Percentiles rank a stretch among this genome's conserved stretches.
These are phyloP conservation scores for Cheilosia vulpina DNA, from an alignment of 2,888 invertebrate genomes.

Conservation along the genomic window DNA sequence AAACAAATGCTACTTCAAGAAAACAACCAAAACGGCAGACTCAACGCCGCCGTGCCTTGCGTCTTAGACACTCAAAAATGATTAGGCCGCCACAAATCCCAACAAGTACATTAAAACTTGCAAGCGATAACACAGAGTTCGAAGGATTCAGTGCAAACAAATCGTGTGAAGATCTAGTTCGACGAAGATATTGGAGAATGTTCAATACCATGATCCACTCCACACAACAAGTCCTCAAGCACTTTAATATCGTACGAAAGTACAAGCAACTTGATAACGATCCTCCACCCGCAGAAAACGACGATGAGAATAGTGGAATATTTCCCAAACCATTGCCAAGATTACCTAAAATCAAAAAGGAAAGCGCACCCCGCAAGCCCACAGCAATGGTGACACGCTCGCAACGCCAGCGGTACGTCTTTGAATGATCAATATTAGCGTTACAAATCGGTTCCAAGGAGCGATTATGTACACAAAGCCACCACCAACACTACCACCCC, in stretches of 20 bases:
- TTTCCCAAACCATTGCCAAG: constrained; percentile 68
- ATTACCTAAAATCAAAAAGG: constrained; percentile 42
- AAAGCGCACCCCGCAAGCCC: constrained; percentile 75
- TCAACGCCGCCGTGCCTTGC: neutral
- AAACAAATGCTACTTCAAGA: constrained; percentile 12
- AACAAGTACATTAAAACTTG: neutral
- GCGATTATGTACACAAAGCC: constrained; percentile 57
- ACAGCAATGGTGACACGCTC: constrained; percentile 79
- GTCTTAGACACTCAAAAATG: neutral
- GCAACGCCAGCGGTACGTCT: constrained; percentile 79
- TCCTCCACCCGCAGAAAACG: constrained; percentile 16
- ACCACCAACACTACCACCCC: constrained; percentile 33
- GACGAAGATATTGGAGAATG: constrained; percentile 76
- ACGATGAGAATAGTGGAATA: constrained; percentile 49
- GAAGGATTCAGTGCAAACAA: neutral
- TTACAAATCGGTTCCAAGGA: constrained; percentile 45
- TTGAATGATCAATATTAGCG: constrained; percentile 79
- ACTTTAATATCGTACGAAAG: constrained; percentile 79
- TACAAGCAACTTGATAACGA: constrained; percentile 76
- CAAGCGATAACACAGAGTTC: neutral
- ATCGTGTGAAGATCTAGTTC: constrained; percentile 13
- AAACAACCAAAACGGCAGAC: constrained; percentile 8
- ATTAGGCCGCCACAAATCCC: neutral
- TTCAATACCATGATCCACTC: constrained; percentile 78
- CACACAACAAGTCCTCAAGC: constrained; percentile 79